These are phyloP conservation scores for Phoeniculus purpureus DNA, from an alignment of 2,797 vertebrate species.

Conservation along the genomic window DNA sequence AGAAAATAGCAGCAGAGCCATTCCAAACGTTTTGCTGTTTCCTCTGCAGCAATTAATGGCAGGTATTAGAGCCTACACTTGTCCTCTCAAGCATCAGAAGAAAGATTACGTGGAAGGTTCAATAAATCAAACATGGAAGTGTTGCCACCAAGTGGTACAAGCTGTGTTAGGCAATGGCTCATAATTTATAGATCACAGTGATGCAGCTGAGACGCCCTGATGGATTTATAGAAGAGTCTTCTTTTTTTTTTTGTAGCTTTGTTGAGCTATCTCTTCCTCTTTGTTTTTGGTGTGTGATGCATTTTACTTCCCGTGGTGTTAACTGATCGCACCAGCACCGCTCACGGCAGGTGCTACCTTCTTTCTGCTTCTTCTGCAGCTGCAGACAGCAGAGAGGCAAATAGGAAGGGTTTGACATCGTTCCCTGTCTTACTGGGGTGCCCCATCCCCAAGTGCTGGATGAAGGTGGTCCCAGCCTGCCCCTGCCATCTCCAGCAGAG, in stretches of 20 bases:
- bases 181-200: constrained; percentile 35
- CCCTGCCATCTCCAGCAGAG: background rate
- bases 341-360: no score
- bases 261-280: background rate
- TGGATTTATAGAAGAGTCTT: background rate
- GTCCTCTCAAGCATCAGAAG: constrained; percentile 47
- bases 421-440: background rate
- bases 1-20: background rate
- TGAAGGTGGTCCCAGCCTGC: background rate
- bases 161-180: constrained; percentile 62
- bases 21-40: constrained; percentile 10
- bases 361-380: background rate
- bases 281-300: background rate
- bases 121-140: constrained; percentile 80
- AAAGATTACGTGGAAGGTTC: constrained; percentile 43
- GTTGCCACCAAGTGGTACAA: constrained; percentile 81
- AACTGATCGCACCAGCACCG: background rate
- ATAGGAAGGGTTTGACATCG: accelerated
- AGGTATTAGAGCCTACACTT: background rate
- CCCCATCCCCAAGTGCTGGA: background rate
- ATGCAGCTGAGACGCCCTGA: background rate
- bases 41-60: constrained; percentile 19
- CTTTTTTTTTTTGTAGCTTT: background rate
- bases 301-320: background rate
- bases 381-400: background rate